Base-by-base conservation (phyloP, 2,797 vertebrate genomes). In the Cuculus canorus region DNA sequence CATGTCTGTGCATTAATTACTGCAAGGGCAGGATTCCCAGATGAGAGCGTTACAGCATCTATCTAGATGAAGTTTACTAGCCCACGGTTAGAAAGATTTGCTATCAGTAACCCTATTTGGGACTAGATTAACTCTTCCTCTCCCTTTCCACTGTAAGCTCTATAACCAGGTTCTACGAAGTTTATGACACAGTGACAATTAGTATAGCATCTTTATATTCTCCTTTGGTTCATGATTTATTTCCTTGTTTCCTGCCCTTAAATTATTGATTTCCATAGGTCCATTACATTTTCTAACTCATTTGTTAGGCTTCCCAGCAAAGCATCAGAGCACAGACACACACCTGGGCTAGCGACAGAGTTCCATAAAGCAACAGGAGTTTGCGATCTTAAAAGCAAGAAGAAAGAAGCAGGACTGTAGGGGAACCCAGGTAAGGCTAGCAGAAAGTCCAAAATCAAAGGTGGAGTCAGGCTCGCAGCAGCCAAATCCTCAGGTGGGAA, bases 11-110 rank as follows among this genome's bases (percentile, higher is more conserved):
- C 85, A 94, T 95, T 82, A 66, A 90, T 95, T 92, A 92, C 70
- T 86, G 48, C 90, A 70, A 91, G 85, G 88, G 82, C 83, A 88
- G 75, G 48, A 79, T 93, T 91, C 95, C 94, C 95, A 93, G 76
- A 71, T 75, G 90, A 95, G 41, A 69, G 60, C 19, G 1, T 64
- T 86, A 75, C 82, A 88, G 66, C 72, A 83, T 75, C 80, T 39
- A 59, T 76, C 80, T 69, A 37, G 61, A 63, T 50, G 84, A 54
- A 90, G 61, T 82, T 90, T 68, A 73, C 53, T 56, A 93, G 88
- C 83, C 93, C 88, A 84, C 6, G 5, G 82, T 78, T 68, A 91
- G 76, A 37, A 57, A 66, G n/a, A 89, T 79, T 90, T 81, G 61
- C 66, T 45, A 48, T 48, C 41, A 61, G 32, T 57, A 85, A 65